Base-by-base conservation (phyloP, 2,888 invertebrate genomes). In the Polymixis flavicincta region DNA sequence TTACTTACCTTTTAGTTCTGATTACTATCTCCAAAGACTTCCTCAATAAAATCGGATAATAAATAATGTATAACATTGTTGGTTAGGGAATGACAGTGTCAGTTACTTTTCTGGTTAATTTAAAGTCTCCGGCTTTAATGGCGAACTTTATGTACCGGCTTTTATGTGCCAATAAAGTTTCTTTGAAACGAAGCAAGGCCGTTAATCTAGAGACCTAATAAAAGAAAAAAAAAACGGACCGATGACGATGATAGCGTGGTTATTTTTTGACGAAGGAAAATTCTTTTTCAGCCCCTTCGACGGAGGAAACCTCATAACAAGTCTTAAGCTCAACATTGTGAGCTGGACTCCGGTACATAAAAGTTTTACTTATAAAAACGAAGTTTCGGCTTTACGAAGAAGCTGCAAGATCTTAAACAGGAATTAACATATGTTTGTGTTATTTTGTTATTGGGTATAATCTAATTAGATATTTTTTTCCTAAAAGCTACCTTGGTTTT, bases 151-250 rank as follows among this genome's bases (percentile, higher is more conserved):
- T 95, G 93, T 91, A 89, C 90, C 91, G 83, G 88, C 93, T 95
- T 92, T 96, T 95, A 96, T 93, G 91, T 86, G 84, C 88, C 92
- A 90, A 94, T 96, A 96, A 96, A 96, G 91, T 93, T 93, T 90
- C 91, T 93, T 93, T 92, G 93, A 93, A 92, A 91, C 91, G 92
- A 90, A 92, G 92, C 91, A 91, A 92, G 90, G 90, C 91, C 92
- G 95, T 95, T 95, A 95, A 95, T 95, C 92, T 93, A 91, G 90
- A 90, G 90, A 87, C 88, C 89, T 89, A 92, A 93, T 94, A 93
- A 94, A 95, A 93, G 86, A 87, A 88, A 89, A 90, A 91, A 88
- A 84, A 73, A n/a, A n/a, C n/a, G 64, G 25, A 48, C 65, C 65
- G 45, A 83, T 83, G 79, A 83, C 81, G 83, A 84, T 85, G 84